These are phyloP conservation scores for Corvus cornix DNA, from an alignment of 2,113 vertebrate genomes.

Conservation along the genomic window DNA sequence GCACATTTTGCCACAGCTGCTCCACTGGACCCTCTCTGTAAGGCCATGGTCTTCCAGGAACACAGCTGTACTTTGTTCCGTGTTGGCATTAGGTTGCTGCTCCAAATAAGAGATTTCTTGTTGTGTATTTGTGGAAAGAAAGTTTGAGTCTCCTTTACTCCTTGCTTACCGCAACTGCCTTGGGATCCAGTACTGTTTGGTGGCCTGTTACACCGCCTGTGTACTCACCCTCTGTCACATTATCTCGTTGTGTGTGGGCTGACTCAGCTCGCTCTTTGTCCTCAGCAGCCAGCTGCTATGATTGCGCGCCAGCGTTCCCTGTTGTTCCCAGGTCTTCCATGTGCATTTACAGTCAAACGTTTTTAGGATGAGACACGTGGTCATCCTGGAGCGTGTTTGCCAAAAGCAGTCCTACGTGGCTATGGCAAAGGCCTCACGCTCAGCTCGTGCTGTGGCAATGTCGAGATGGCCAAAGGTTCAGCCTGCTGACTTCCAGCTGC, in stretches of 20 bases:
- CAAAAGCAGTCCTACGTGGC: neutral
- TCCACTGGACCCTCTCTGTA: neutral
- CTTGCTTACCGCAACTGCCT: neutral
- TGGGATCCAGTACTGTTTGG: neutral
- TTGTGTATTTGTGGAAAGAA: neutral
- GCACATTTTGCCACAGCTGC: neutral
- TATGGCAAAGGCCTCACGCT: fast-evolving
- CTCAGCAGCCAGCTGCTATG: neutral
- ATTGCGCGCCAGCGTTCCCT: fast-evolving
- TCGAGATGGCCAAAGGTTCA: neutral
- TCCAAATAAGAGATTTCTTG: slow-evolving; percentile 7
- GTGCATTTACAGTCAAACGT: neutral
- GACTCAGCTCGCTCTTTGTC: neutral
- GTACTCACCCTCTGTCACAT: neutral
- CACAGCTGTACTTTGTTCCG: slow-evolving; percentile 5
- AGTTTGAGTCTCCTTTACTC: neutral
- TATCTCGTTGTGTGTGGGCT: fast-evolving
- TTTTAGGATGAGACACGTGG: neutral
- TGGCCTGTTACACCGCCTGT: neutral
- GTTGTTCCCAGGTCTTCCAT: neutral
- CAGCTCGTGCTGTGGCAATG: fast-evolving
- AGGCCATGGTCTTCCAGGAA: neutral
- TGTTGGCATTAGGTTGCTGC: neutral
- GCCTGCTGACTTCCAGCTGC: neutral
- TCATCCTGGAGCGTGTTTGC: neutral